A percentile compares a stretch with the other conserved stretches of the same genome.
These are phyloP conservation scores for Drepana falcataria DNA, from an alignment of 2,888 invertebrate species.

Conservation along the genomic window DNA sequence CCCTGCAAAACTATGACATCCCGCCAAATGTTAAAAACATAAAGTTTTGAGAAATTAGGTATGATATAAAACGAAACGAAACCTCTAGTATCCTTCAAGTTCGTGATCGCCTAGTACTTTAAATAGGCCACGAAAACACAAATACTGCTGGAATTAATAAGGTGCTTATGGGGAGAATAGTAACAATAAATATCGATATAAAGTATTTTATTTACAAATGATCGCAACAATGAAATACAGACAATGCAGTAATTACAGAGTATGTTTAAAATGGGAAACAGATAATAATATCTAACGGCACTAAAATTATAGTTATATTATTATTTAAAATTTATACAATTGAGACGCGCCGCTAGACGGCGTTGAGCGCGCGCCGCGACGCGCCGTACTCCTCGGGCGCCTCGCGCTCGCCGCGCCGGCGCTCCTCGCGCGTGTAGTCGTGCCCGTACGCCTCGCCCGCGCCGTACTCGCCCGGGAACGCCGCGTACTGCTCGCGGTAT, in stretches of 20 bases:
- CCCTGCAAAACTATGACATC: no score
- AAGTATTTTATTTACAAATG: conserved; percentile 81
- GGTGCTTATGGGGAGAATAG: not conserved
- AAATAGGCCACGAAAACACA: no score
- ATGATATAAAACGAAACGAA: no score
- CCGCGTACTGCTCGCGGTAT: conserved; percentile 30
- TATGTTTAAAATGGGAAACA: conserved; percentile 75
- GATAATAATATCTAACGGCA: conserved; percentile 78
- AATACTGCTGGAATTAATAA: no score
- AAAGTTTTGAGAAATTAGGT: no score
- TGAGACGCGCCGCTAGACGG: conserved; percentile 76
- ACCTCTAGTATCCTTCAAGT: no score
- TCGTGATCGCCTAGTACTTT: no score
- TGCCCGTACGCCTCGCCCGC: conserved; percentile 57
- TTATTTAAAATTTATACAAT: conserved; percentile 69
- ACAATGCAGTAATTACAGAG: conserved; percentile 78
- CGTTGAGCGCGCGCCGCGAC: conserved; percentile 84
- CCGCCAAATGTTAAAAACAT: no score
- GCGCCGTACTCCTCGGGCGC: conserved; percentile 79
- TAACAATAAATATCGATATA: conserved; percentile 50
- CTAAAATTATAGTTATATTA: conserved; percentile 59
- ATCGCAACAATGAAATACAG: conserved; percentile 79
- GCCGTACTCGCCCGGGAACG: conserved; percentile 47
- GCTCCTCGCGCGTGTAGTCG: conserved; percentile 68
- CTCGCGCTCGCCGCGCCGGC: conserved; percentile 60